Base-by-base conservation (phyloP, 2,113 vertebrate species). In the Pelvicachromis taeniatus region DNA sequence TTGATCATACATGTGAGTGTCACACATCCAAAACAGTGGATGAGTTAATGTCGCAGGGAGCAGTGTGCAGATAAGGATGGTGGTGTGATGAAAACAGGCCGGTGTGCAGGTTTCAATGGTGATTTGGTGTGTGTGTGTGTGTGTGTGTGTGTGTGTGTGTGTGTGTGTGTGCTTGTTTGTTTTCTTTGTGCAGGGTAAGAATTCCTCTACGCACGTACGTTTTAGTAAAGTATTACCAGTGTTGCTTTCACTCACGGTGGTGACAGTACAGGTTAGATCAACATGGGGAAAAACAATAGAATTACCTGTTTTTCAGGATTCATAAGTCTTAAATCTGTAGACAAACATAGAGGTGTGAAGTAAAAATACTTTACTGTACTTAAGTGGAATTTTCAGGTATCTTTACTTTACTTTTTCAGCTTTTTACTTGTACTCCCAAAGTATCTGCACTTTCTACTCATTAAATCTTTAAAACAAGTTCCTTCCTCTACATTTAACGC, bases 201-300 rank as follows among this genome's bases (percentile, higher is more conserved):
- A 12, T 63, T 35, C 0, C n/a, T 4, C n/a, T 8, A 65, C 5
- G 0, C 0, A 1, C 2, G 5, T 40, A 0, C 17, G 1, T 63
- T 38, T 65, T 65, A 65, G 19, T 65, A 2, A 38, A 65, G 10
- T 38, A 40, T 40, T n/a, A 35, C 61, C 61, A 65, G 14, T 21
- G 19, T 65, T 65, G 61, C 11, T 19, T 65, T 40, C 7, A 1
- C 35, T 40, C 7, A 7, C 21, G 33, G 7, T 40, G 61, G 21
- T 42, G 38, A 42, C n/a, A 26, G 7, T 4, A 23, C 38, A 9
- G 33, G 59, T 0, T n/a, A 38, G 33, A 38, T 19, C 19, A 63
- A n/a, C 33, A n/a, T 63, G 33, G 56, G 29, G 56, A 42, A 38
- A 42, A 42, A 68, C 35, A 23, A 42, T 40, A 42, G 3, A 68